These are phyloP conservation scores for Monopis laevigella DNA, from an alignment of 2,888 invertebrate species.

Conservation along the genomic window DNA sequence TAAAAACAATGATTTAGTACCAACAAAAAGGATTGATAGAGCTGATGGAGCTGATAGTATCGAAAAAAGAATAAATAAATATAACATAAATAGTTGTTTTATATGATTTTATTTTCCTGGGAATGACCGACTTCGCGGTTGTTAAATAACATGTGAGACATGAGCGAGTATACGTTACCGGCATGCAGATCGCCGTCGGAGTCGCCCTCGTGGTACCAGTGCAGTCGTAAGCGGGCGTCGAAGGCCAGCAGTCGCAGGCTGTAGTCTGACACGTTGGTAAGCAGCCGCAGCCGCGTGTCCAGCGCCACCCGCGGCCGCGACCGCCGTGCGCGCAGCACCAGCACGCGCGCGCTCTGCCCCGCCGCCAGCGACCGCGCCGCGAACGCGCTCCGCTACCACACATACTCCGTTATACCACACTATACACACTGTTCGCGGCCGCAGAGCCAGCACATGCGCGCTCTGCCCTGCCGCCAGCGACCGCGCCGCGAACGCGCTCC, in stretches of 20 bases:
- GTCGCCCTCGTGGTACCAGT: constrained; percentile 33
- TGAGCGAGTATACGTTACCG: too few relatives aligned
- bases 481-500: constrained; percentile 8
- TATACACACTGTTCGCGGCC: too few relatives aligned
- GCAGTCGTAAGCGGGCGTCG: constrained; percentile 24
- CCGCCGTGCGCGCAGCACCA: constrained; percentile 23
- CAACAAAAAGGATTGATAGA: too few relatives aligned
- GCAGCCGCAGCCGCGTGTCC: constrained; percentile 32
- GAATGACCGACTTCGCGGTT: too few relatives aligned
- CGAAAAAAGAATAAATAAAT: too few relatives aligned
- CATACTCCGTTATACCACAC: too few relatives aligned
- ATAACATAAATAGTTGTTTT: too few relatives aligned
- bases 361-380: constrained; percentile 16
- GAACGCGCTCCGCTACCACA: constrained; percentile 7
- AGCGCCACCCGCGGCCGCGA: constrained; percentile 23
- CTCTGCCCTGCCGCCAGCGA: neutral
- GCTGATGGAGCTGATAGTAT: too few relatives aligned
- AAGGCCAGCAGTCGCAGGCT: constrained; percentile 52
- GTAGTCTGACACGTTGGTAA: constrained; percentile 58
- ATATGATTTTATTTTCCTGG: too few relatives aligned
- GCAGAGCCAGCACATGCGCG: constrained; percentile 27
- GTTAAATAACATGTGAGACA: too few relatives aligned
- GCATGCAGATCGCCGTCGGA: constrained; percentile 23
- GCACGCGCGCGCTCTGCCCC: too few relatives aligned
- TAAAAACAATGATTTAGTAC: too few relatives aligned